phyloP scores from a whole-genome alignment of 2,113 vertebrate genomes.

The Phyllostomus discolor region DNA sequence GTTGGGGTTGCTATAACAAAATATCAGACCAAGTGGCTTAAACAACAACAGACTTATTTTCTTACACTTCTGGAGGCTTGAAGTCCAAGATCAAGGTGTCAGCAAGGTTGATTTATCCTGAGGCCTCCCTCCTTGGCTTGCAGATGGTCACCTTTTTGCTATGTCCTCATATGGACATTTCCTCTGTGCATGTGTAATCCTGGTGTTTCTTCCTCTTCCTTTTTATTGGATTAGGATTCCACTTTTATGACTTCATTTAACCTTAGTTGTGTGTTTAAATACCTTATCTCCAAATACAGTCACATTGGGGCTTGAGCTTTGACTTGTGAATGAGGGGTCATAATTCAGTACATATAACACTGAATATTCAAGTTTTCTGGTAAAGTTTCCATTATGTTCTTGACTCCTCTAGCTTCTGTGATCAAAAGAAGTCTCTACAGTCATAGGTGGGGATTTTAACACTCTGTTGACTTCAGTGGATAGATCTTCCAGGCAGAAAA shows the following conservation, averaged over 20 bases:
- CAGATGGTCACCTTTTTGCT: background rate
- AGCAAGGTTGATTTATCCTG: background rate
- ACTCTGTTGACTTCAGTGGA: no score
- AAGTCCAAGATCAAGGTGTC: background rate
- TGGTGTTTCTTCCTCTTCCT: background rate
- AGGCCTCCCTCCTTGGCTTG: background rate
- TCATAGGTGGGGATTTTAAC: no score
- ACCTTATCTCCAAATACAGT: background rate
- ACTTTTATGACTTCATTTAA: background rate
- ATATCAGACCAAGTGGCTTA: background rate
- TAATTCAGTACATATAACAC: background rate
- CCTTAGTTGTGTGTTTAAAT: background rate
- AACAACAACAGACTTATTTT: background rate
- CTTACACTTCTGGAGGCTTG: background rate
- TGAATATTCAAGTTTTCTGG: background rate
- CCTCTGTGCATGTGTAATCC: background rate
- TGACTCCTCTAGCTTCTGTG: background rate
- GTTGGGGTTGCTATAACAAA: background rate
- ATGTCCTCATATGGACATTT: background rate
- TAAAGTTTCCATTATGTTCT: background rate
- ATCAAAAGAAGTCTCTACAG: background rate
- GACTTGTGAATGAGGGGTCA: background rate
- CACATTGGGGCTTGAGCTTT: background rate
- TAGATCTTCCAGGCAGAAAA: no score
- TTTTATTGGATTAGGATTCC: background rate